These are phyloP conservation scores for Polymixis lichenea DNA, from an alignment of 2,888 invertebrate species.

Conservation along the genomic window DNA sequence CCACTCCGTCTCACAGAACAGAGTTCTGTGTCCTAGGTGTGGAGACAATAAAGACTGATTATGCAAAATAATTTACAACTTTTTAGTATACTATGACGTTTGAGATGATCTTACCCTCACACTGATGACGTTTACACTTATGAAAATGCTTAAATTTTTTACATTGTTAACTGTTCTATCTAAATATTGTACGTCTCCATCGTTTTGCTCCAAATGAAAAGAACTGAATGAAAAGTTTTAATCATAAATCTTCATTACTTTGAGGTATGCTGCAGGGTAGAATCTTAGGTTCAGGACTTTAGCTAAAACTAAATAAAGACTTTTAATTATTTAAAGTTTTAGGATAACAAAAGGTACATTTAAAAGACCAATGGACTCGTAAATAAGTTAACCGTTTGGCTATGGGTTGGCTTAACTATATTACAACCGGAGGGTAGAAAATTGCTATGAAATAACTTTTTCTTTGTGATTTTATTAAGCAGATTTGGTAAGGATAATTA, in stretches of 20 bases:
- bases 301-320: not conserved
- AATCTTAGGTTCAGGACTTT: not conserved
- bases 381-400: conserved; percentile 2
- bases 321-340: not conserved
- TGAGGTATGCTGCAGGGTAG: not conserved
- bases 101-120: too few species aligned
- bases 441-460: conserved; percentile 12
- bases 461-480: not conserved
- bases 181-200: not conserved
- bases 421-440: not conserved
- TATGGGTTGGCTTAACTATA: conserved; percentile 5
- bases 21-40: too few species aligned
- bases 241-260: not conserved
- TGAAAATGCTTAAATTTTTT: too few species aligned
- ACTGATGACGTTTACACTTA: too few species aligned
- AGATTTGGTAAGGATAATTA: not conserved
- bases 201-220: not conserved
- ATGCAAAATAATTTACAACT: too few species aligned
- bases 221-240: not conserved
- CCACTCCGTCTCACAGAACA: too few species aligned
- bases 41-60: too few species aligned
- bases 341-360: not conserved
- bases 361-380: conserved; percentile 4
- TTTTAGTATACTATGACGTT: too few species aligned
- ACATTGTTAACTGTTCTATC: not conserved